Evolutionary conservation across 2,113 vertebrate genomes (phyloP).

Genomic region (Protomyctophum bolini): DNA sequence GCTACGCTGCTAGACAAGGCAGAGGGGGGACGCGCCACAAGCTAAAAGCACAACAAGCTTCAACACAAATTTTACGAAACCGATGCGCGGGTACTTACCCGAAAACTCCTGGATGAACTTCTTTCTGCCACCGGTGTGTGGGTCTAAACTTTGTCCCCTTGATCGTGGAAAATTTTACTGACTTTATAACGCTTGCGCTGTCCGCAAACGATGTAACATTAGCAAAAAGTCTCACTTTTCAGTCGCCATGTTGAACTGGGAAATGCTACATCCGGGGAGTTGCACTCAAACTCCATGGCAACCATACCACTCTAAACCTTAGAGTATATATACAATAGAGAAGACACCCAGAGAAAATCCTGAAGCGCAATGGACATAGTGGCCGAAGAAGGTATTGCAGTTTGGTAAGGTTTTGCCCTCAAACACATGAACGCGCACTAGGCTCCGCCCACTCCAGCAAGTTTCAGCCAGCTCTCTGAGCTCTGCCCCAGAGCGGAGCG

Average conservation of each 20-base stretch:
- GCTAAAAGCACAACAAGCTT: slow-evolving; percentile 32
- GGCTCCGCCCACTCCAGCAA: too few relatives aligned
- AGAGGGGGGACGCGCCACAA: slow-evolving; percentile 9
- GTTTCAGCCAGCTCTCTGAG: too few relatives aligned
- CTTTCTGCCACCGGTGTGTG: slow-evolving; percentile 1
- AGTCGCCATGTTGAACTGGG: slow-evolving; percentile 75
- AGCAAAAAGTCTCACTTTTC: slow-evolving; percentile 76
- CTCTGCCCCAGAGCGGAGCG: too few relatives aligned
- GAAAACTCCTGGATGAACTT: slow-evolving; percentile 8
- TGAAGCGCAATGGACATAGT: too few relatives aligned
- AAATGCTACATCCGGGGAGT: slow-evolving; percentile 75
- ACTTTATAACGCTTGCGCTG: slow-evolving; percentile 43
- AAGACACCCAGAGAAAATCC: too few relatives aligned
- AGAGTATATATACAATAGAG: too few relatives aligned
- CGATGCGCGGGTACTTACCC: slow-evolving; percentile 45
- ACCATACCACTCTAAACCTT: slow-evolving; percentile 32
- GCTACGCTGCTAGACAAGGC: not conserved
- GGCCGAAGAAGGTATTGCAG: too few relatives aligned
- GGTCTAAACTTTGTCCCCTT: slow-evolving; percentile 2
- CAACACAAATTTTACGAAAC: not conserved
- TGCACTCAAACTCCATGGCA: slow-evolving; percentile 60
- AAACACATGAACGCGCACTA: too few relatives aligned
- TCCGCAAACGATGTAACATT: slow-evolving; percentile 58
- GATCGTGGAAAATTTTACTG: slow-evolving; percentile 17
- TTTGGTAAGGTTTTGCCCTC: too few relatives aligned